Base-by-base conservation (phyloP, 2,888 invertebrate species). In the Polydrusus cervinus region DNA sequence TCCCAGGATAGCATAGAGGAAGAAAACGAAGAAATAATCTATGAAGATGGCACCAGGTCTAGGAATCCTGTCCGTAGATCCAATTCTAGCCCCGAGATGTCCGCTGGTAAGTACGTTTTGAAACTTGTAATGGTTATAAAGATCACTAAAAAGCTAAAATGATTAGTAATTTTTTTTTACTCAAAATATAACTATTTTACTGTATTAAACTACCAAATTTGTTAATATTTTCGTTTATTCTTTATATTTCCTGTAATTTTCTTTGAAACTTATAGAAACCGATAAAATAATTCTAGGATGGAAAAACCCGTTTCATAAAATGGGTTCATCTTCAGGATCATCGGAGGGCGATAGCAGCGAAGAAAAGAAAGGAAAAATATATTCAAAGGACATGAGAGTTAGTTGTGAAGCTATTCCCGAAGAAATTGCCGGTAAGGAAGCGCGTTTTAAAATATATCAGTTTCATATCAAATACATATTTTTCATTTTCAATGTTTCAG, bases 31-130 rank as follows among this genome's bases (percentile, higher is more conserved):
- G 83, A 82, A 9, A 81, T 83, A 67, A 83, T 84, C 38, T 83
- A 83, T 60, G 85, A 86, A 60, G 85, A 85, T 51, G 83, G 83
- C 6, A 82, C 82, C 6, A 91, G 91, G 82, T 91, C 92, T 0
- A 90, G 95, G 11, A 95, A 95, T 88, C 95, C 95, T 9, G 96
- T 97, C 74, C 91, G 95, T 0, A 90, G 96, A 76, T 95, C 95
- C 53, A 96, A 96, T 89, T 96, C 96, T 66, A 96, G 96, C 81
- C 96, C 96, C 0, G 97, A 97, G 89, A 96, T 97, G 96, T 95
- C 94, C 76, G 93, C 95, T 0, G 72, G 76, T 76, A 67, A 57
- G 61, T 45, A n/a, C 8, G 20, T 30, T 49, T 45, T 10, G 8
- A 16, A 40, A 40, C 18, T 16, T 62, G 13, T 14, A 14, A 40